Evolutionary conservation across 2,797 vertebrate species (phyloP).

Genomic region (Hoplostethus mediterraneus): DNA sequence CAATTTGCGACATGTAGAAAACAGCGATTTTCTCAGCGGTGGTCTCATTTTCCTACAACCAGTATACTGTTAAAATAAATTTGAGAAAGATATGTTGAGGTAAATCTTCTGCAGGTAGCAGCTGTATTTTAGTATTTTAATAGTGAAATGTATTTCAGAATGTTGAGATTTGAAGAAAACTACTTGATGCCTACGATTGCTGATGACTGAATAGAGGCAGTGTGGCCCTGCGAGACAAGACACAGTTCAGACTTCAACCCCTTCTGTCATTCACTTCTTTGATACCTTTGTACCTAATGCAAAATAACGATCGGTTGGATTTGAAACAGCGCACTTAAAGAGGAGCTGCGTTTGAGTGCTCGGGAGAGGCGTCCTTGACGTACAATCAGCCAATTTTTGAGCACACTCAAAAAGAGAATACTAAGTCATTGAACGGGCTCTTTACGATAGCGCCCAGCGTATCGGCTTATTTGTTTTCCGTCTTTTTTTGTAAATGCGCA

Average conservation of each 20-base stretch:
- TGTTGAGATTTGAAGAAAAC: conserved; percentile 42
- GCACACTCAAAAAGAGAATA: conserved; percentile 75
- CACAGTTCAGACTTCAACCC: conserved; percentile 52
- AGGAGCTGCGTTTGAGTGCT: conserved; percentile 62
- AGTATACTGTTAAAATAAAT: too few relatives aligned
- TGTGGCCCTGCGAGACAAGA: conserved; percentile 59
- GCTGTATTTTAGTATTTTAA: conserved; percentile 38
- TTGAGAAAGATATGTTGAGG: too few relatives aligned
- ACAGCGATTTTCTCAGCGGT: too few relatives aligned
- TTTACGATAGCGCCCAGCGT: conserved; percentile 53
- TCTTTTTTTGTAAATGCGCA: conserved; percentile 63
- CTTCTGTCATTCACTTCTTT: conserved; percentile 66
- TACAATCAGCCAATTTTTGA: conserved; percentile 69
- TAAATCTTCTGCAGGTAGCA: background rate
- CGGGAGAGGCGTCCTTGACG: conserved; percentile 74
- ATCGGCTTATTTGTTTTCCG: conserved; percentile 57
- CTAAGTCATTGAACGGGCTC: conserved; percentile 58
- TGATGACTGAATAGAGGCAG: conserved; percentile 60
- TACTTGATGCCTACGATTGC: conserved; percentile 30
- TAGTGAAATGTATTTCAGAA: conserved; percentile 38
- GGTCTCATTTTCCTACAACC: too few relatives aligned
- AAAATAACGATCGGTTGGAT: conserved; percentile 70
- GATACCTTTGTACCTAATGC: conserved; percentile 44
- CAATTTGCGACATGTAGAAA: too few relatives aligned
- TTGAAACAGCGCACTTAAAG: conserved; percentile 77